Evolutionary conservation across 2,113 vertebrate genomes (phyloP).

Genomic region (Talpa occidentalis): DNA sequence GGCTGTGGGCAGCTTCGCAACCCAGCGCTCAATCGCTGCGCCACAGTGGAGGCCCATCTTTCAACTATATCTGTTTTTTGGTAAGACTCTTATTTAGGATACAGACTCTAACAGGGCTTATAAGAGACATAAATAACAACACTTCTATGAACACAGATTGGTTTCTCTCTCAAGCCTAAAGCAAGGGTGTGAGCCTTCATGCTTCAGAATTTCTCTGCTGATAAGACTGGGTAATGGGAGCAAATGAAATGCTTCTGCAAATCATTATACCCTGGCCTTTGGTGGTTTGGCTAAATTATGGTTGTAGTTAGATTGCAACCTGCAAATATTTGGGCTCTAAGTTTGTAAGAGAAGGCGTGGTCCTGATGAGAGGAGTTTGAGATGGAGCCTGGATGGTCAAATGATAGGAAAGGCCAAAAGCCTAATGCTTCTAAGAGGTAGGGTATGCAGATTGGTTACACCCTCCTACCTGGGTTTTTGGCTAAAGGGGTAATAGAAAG

Average conservation of each 20-base stretch:
- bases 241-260: constrained; percentile 46
- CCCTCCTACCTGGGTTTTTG: constrained; percentile 11
- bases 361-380: not conserved
- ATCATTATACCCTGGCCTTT: constrained; percentile 2
- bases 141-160: not conserved
- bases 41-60: too few species aligned
- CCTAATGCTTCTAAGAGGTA: not conserved
- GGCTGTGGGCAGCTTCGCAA: too few species aligned
- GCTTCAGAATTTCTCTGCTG: constrained; percentile 11
- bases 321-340: not conserved
- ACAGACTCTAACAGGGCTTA: not conserved
- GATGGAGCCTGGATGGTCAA: not conserved
- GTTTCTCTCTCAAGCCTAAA: not conserved
- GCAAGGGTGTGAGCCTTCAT: not conserved
- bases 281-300: constrained; percentile 22
- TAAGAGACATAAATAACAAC: not conserved
- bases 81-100: not conserved
- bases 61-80: not conserved
- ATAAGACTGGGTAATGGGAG: not conserved
- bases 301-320: not conserved
- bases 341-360: constrained; percentile 19
- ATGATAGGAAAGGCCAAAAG: not conserved
- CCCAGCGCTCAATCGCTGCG: too few species aligned
- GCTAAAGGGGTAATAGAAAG: not conserved
- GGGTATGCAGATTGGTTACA: not conserved